A percentile compares a stretch with the other conserved stretches of the same genome.
Conservation (phyloP, 2,797 vertebrate species). For the Phoebastria nigripes region DNA sequence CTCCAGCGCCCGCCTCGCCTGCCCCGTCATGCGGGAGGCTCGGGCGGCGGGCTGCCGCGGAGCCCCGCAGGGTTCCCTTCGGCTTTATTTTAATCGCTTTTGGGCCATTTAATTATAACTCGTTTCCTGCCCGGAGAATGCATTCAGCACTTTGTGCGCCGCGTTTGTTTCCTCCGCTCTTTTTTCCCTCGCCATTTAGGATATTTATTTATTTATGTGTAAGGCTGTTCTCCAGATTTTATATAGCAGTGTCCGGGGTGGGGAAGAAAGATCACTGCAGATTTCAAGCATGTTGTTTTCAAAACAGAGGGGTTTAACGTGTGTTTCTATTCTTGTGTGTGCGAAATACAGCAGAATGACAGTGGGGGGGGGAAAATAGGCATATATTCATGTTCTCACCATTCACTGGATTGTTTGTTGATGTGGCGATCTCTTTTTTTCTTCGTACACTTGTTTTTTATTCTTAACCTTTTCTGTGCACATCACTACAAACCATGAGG, state of each 20-base stretch:
- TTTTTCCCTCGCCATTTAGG: not conserved
- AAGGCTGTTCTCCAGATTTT: not conserved
- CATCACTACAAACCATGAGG: not conserved
- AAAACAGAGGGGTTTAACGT: not conserved
- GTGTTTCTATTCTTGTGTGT: not conserved
- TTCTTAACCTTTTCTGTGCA: not conserved
- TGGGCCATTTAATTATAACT: not conserved
- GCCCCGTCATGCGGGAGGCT: not conserved
- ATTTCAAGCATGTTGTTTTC: not conserved
- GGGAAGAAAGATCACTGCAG: not conserved
- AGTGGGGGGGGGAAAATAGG: not conserved
- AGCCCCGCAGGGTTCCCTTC: not conserved
- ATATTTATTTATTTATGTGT: not conserved
- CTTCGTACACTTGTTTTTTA: not conserved
- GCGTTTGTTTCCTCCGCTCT: not conserved
- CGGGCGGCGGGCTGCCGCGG: not conserved
- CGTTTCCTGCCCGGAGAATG: not conserved
- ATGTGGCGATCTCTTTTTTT: not conserved
- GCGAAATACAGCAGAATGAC: not conserved
- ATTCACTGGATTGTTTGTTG: not conserved
- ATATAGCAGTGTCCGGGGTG: not conserved
- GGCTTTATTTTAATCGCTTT: not conserved
- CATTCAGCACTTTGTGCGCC: not conserved
- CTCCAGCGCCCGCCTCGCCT: not conserved
- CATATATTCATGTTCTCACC: not conserved